Conservation (phyloP, 2,888 invertebrate species). For the Amaurobius ferox region DNA sequence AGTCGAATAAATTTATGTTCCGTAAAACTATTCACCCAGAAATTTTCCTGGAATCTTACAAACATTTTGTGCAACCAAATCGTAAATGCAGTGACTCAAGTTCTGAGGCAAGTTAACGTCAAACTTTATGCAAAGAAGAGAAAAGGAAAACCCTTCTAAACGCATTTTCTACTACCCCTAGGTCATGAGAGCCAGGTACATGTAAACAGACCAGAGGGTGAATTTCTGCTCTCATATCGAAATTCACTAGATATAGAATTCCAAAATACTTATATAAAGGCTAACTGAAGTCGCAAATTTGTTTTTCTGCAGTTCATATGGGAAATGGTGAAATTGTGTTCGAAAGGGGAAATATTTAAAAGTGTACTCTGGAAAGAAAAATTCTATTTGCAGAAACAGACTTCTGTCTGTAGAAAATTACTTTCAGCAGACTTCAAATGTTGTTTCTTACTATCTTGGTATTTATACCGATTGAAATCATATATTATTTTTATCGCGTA, state of each 20-base stretch:
- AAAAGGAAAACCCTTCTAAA: neutral
- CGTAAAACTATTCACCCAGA: neutral
- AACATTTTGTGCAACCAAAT: neutral
- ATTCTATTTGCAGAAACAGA: no score
- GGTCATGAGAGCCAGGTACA: neutral
- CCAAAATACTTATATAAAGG: neutral
- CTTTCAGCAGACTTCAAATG: no score
- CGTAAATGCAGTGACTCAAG: neutral
- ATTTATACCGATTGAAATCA: no score
- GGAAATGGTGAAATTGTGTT: neutral
- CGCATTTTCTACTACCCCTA: neutral
- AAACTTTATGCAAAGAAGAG: neutral
- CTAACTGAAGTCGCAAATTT: neutral
- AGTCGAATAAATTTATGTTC: neutral
- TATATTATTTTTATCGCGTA: no score
- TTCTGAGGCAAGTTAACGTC: neutral
- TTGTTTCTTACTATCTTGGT: no score
- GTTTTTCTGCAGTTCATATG: neutral
- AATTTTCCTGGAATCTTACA: neutral
- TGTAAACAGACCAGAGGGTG: neutral
- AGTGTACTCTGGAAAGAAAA: no score
- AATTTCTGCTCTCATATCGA: neutral
- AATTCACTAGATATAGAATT: neutral
- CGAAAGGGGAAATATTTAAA: neutral
- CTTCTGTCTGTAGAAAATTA: no score